Evolutionary conservation across 2,888 invertebrate genomes (phyloP).

Genomic region (Ommatoiulus sabulosus): DNA sequence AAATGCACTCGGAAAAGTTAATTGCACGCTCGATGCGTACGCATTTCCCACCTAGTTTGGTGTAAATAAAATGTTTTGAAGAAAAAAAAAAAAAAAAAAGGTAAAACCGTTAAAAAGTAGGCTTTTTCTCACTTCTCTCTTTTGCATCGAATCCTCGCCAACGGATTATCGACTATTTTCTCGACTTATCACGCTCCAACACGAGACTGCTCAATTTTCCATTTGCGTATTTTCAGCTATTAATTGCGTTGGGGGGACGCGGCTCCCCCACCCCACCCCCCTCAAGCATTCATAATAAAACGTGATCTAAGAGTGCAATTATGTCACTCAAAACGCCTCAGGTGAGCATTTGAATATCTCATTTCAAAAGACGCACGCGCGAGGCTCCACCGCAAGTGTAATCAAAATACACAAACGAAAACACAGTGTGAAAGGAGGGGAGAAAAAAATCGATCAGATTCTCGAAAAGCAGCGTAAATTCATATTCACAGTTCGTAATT

Average conservation of each 20-base stretch:
- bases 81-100: not conserved
- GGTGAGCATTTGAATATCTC: slow-evolving; percentile 13
- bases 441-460: not conserved
- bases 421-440: not conserved
- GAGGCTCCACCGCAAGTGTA: not conserved
- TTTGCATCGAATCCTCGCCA: not conserved
- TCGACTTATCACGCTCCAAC: not conserved
- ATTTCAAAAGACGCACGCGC: not conserved
- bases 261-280: not conserved
- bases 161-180: not conserved
- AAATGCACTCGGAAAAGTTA: not conserved
- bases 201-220: slow-evolving; percentile 18
- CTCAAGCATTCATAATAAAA: not conserved
- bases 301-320: slow-evolving; percentile 22
- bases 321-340: slow-evolving; percentile 34
- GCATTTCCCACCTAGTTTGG: not conserved
- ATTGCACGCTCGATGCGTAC: not conserved
- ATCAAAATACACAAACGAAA: not conserved
- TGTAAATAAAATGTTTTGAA: not conserved
- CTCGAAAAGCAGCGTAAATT: not conserved
- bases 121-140: not conserved
- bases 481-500: not conserved
- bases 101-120: no score
- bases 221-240: slow-evolving; percentile 4
- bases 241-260: not conserved